A percentile compares a stretch with the other conserved stretches of the same genome.
Conservation (phyloP, 2,797 vertebrate genomes). For the Gephyroberyx darwinii region DNA sequence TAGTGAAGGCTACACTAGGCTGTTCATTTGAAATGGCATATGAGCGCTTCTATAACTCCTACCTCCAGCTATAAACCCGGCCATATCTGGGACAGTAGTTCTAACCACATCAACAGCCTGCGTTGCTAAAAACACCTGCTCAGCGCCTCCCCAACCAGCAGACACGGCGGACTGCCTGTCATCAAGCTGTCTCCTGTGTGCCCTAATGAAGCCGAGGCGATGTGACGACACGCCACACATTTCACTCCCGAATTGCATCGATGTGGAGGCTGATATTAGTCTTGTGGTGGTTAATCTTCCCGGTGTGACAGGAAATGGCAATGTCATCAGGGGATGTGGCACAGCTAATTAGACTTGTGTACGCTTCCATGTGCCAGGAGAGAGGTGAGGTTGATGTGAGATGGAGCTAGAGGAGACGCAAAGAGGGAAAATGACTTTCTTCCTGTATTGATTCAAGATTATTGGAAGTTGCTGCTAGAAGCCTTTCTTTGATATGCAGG, state of each 20-base stretch:
- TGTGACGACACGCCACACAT: slow-evolving; percentile 59
- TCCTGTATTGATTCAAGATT: background rate
- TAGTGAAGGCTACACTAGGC: slow-evolving; percentile 11
- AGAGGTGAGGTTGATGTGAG: slow-evolving; percentile 14
- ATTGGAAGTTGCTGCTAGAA: slow-evolving; percentile 29
- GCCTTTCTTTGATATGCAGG: slow-evolving; percentile 19
- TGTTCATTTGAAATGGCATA: slow-evolving; percentile 29
- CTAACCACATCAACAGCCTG: slow-evolving; percentile 46
- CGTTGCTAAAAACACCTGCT: slow-evolving; percentile 66
- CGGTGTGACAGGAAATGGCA: slow-evolving; percentile 62
- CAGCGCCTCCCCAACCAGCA: slow-evolving; percentile 50
- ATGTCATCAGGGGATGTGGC: slow-evolving; percentile 62
- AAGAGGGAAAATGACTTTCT: slow-evolving; percentile 19
- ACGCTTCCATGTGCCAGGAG: slow-evolving; percentile 40
- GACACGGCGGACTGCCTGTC: slow-evolving; percentile 51
- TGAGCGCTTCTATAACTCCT: slow-evolving; percentile 39
- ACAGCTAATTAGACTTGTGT: slow-evolving; percentile 66
- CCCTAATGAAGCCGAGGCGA: slow-evolving; percentile 61
- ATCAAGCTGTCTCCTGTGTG: slow-evolving; percentile 45
- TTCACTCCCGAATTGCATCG: slow-evolving; percentile 74
- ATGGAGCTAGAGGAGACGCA: slow-evolving; percentile 14
- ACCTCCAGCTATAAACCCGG: slow-evolving; percentile 46
- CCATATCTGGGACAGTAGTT: slow-evolving; percentile 54
- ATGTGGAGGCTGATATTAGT: slow-evolving; percentile 58
- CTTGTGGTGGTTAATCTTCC: slow-evolving; percentile 64